phyloP scores from a whole-genome alignment of 2,113 vertebrate genomes.

The Gymnobelideus leadbeateri region DNA sequence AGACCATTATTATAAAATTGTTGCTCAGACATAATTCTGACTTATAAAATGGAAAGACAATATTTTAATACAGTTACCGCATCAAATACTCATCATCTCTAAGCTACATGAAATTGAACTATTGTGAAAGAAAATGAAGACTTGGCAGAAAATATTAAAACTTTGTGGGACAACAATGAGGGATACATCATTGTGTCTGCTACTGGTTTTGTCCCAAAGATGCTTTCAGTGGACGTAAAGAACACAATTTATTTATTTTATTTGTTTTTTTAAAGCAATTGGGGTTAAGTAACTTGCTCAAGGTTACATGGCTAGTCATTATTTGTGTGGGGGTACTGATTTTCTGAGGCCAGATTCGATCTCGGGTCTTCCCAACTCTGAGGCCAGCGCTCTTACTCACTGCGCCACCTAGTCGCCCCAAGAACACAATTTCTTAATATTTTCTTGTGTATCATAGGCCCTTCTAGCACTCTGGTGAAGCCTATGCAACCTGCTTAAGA shows the following conservation, averaged over 20 bases:
- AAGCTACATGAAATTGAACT: background rate
- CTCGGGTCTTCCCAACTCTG: too few species aligned
- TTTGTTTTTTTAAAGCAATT: too few species aligned
- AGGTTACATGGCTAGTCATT: too few species aligned
- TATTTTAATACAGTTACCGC: background rate
- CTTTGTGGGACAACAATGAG: background rate
- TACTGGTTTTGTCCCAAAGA: background rate
- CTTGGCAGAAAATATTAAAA: background rate
- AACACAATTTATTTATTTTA: too few species aligned
- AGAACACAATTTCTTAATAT: background rate
- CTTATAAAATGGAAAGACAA: too few species aligned
- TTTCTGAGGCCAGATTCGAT: too few species aligned
- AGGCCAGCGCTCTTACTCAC: too few species aligned
- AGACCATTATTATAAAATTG: too few species aligned
- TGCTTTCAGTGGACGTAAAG: background rate
- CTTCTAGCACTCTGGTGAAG: background rate
- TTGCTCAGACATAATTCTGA: too few species aligned
- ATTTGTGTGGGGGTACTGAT: too few species aligned
- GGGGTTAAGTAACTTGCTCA: too few species aligned
- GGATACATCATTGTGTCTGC: background rate
- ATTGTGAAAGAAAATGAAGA: background rate
- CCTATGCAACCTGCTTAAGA: background rate
- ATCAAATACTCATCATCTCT: background rate
- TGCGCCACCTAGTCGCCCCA: too few species aligned
- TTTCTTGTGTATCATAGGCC: background rate